Base-by-base conservation (phyloP, 2,797 vertebrate genomes). In the Simalia tracyae region DNA sequence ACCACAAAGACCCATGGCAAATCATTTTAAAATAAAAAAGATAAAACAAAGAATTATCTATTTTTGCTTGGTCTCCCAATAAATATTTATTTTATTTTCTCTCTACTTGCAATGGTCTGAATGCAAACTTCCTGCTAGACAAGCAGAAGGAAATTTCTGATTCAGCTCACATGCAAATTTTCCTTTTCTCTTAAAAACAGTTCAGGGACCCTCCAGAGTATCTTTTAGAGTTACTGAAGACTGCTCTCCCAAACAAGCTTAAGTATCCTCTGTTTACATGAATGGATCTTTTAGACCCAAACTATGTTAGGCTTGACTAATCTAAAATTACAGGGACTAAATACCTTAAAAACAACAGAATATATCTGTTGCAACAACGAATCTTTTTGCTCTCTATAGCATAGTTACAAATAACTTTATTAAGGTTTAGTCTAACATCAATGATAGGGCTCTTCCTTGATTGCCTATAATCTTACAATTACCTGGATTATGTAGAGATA, bases 1-100 rank as follows among this genome's bases (percentile, higher is more conserved):
- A 57, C 26, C 22, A 84, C 24, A 56, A 56, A 66, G 24, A 19
- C 11, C n/a, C 36, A 26, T 84, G n/a, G 8, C 46, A 84, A 42
- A 84, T 57, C 9, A 72, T 68, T 59, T 68, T 85, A 66, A 63
- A 88, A 84, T 50, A 76, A 24, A 60, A 81, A 60, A 60, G 42
- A 36, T 57, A 59, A 61, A 50, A 9, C 22, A 42, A 87, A 61
- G 19, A 50, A 26, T 36, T 64, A 56, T 72, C 68, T 17, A 64
- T 84, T 88, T 92, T 92, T 46, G 64, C 56, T 60, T 3, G 54
- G 22, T 93, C 92, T 54, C 2, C 46, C 66, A 93, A 11, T 8
- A 93, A 46, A n/a, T 36, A 9, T 36, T 28, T 11, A 3, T 61
- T 36, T 17, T 76, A 60, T 72, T 84, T 31, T n/a, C 12, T 63